phyloP scores from a whole-genome alignment of 1,140 invertebrate species.

The Uloborus diversus region DNA sequence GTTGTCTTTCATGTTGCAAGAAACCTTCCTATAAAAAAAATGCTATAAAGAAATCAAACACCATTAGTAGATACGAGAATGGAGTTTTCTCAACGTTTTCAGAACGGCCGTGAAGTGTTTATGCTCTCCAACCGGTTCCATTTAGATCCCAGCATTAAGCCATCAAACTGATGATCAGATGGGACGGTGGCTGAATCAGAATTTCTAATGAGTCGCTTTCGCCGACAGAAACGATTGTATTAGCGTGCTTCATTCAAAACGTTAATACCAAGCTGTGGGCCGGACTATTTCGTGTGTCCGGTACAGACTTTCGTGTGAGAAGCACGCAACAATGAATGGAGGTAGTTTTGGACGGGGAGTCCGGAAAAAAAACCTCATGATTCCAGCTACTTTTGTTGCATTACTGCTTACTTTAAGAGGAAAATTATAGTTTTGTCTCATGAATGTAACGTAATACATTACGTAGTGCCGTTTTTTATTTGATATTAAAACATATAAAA shows the following conservation, averaged over 20 bases:
- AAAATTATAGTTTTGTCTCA: too few relatives aligned
- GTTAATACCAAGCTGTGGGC: conserved; percentile 6
- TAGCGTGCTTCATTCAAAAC: conserved; percentile 14
- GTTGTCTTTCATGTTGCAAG: conserved; percentile 23
- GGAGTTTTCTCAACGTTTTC: conserved; percentile 15
- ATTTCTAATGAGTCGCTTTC: conserved; percentile 37
- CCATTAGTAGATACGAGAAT: conserved; percentile 33
- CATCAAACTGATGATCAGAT: conserved; percentile 39
- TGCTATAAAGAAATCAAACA: conserved; percentile 16
- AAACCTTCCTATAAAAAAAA: conserved; percentile 21
- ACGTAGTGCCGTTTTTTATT: too few relatives aligned
- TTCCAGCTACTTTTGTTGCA: too few relatives aligned
- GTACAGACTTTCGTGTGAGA: background rate
- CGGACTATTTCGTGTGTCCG: background rate
- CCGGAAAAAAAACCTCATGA: too few relatives aligned
- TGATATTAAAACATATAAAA: too few relatives aligned
- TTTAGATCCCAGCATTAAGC: conserved; percentile 32
- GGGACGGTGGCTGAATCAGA: conserved; percentile 9
- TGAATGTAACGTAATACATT: too few relatives aligned
- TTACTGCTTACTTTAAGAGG: too few relatives aligned
- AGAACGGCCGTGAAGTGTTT: conserved; percentile 1
- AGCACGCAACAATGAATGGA: conserved; percentile 29
- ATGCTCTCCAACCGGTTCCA: conserved; percentile 2
- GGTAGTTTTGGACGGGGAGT: background rate
- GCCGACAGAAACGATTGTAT: background rate